phyloP scores from a whole-genome alignment of 2,888 invertebrate species.

The Stenchaetothrips biformis region DNA sequence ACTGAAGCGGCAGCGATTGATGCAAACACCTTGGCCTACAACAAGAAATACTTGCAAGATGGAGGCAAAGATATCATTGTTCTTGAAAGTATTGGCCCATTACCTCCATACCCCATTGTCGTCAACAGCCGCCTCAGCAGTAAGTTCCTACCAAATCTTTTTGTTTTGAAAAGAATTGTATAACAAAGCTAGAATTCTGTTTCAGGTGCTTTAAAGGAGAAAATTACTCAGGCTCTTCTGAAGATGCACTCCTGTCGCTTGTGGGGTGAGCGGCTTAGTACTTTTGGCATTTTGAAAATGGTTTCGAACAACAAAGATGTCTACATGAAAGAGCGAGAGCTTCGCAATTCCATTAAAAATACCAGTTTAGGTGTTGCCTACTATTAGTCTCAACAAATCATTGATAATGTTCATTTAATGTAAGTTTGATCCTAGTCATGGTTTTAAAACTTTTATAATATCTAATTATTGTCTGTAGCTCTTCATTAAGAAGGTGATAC shows the following conservation, averaged over 20 bases:
- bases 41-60: conserved; percentile 54
- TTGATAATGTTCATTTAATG: neutral
- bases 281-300: conserved; percentile 52
- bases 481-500: no score
- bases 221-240: conserved; percentile 48
- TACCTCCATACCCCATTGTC: conserved; percentile 62
- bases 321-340: conserved; percentile 52
- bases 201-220: conserved; percentile 48
- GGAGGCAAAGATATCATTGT: conserved; percentile 54
- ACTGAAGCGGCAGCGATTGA: conserved; percentile 62
- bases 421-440: neutral
- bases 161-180: neutral
- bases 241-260: conserved; percentile 44
- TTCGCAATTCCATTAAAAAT: conserved; percentile 50
- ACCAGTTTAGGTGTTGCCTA: conserved; percentile 53
- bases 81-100: conserved; percentile 59
- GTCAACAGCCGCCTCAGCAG: conserved; percentile 56
- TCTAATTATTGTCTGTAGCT: neutral
- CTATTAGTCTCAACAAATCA: conserved; percentile 46
- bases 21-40: conserved; percentile 54
- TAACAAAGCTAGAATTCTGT: conserved; percentile 36
- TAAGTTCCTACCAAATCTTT: conserved; percentile 40
- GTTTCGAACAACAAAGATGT: conserved; percentile 48
- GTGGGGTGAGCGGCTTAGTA: conserved; percentile 48
- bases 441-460: neutral